phyloP scores from a whole-genome alignment of 1,140 invertebrate species.

The Triops cancriformis region DNA sequence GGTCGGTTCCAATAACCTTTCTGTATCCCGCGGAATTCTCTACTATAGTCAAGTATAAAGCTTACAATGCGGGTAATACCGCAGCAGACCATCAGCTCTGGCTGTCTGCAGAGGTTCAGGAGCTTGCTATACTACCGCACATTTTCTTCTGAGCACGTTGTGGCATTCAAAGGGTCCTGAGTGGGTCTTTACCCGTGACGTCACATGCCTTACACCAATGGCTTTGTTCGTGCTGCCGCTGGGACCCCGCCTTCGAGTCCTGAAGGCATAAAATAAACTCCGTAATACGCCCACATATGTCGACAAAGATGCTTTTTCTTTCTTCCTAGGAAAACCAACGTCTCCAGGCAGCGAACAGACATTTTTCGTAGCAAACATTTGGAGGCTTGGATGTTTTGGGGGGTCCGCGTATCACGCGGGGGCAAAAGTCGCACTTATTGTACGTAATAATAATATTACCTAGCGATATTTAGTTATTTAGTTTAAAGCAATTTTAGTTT shows the following conservation, averaged over 20 bases:
- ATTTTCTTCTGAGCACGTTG: conserved; percentile 10
- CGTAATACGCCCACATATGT: not conserved
- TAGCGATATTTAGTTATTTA: too few species aligned
- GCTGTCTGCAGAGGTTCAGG: conserved; percentile 1
- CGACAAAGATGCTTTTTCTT: not conserved
- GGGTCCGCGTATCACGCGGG: too few species aligned
- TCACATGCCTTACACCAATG: not conserved
- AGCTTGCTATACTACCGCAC: not conserved
- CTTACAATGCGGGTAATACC: not conserved
- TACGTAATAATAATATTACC: too few species aligned
- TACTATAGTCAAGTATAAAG: conserved; percentile 11
- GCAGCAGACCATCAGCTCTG: not conserved
- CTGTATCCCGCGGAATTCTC: conserved; percentile 2
- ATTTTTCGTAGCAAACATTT: not conserved
- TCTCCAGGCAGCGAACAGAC: not conserved
- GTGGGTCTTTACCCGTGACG: not conserved
- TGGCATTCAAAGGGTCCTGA: not conserved
- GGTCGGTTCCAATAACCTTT: not conserved
- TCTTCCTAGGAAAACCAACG: not conserved
- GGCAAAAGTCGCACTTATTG: too few species aligned
- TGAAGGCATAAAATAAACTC: not conserved
- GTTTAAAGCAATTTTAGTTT: too few species aligned
- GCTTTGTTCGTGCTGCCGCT: not conserved
- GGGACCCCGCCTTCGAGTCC: not conserved
- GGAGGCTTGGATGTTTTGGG: too few species aligned